A percentile compares a stretch with the other conserved stretches of the same genome.
Conservation (phyloP, 2,113 vertebrate genomes). For the Sceloporus tristichus region DNA sequence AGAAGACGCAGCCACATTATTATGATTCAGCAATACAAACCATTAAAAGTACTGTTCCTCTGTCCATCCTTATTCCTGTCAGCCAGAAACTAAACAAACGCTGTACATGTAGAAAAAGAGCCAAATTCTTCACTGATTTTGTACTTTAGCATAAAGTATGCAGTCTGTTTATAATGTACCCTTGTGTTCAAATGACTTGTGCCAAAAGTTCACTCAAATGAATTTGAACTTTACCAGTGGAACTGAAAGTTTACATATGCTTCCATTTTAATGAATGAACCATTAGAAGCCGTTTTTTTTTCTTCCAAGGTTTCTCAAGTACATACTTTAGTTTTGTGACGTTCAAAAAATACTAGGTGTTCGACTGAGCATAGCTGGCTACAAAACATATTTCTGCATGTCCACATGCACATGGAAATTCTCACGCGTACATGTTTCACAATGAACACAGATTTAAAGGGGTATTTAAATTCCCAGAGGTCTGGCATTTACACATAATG, state of each 20-base stretch:
- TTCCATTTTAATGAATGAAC: conserved; percentile 18
- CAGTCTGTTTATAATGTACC: not conserved
- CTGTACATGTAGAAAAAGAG: not conserved
- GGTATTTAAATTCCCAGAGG: not conserved
- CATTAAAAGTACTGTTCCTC: not conserved
- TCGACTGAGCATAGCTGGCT: no score
- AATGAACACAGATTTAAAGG: not conserved
- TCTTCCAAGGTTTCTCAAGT: not conserved
- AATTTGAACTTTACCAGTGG: conserved; percentile 8
- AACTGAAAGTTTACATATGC: not conserved
- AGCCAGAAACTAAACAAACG: conserved; percentile 4
- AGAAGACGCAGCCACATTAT: not conserved
- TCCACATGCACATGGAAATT: not conserved
- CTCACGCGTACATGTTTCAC: not conserved
- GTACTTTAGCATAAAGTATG: not conserved
- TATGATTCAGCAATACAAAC: conserved; percentile 3
- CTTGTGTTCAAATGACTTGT: not conserved
- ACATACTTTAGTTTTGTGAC: not conserved
- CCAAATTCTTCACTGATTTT: not conserved
- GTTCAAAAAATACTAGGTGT: not conserved
- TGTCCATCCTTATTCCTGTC: not conserved
- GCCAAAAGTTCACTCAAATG: conserved; percentile 1
- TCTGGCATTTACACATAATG: no score
- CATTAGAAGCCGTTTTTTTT: not conserved
- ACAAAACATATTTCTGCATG: not conserved